These are phyloP conservation scores for Panopea generosa DNA, from an alignment of 2,888 invertebrate genomes.

Conservation along the genomic window DNA sequence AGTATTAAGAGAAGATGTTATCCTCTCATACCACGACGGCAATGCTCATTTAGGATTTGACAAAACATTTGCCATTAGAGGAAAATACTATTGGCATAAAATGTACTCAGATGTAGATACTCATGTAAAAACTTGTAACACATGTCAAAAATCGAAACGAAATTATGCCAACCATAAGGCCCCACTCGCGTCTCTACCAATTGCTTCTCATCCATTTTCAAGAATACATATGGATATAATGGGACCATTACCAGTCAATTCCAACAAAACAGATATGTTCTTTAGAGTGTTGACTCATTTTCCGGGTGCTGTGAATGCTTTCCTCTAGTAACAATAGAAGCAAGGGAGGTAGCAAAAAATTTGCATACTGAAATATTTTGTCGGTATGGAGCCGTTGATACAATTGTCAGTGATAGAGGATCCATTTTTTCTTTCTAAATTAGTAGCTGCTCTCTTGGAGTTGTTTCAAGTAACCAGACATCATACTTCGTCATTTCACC, in stretches of 20 bases:
- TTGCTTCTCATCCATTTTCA: conserved; percentile 10
- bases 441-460: conserved; percentile 34
- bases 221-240: conserved; percentile 60
- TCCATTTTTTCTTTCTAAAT: conserved; percentile 30
- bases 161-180: conserved; percentile 18
- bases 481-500: conserved; percentile 37
- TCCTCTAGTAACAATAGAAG: conserved; percentile 42
- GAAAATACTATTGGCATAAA: conserved; percentile 55
- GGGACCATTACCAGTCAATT: conserved; percentile 13
- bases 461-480: conserved; percentile 35
- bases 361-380: conserved; percentile 54
- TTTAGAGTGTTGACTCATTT: conserved; percentile 23
- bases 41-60: conserved; percentile 45
- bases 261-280: conserved; percentile 40
- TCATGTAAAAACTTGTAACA: conserved; percentile 39
- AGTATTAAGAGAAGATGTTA: conserved; percentile 19
- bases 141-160: conserved; percentile 50
- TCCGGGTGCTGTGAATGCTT: conserved; percentile 39
- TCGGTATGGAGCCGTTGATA: conserved; percentile 52
- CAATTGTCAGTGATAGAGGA: conserved; percentile 54
- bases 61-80: conserved; percentile 31
- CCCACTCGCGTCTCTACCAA: conserved; percentile 37
- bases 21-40: conserved; percentile 41
- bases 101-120: conserved; percentile 46
- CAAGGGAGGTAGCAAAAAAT: conserved; percentile 47